These are phyloP conservation scores for Microplitis demolitor DNA, from an alignment of 1,140 invertebrate species.

Conservation along the genomic window DNA sequence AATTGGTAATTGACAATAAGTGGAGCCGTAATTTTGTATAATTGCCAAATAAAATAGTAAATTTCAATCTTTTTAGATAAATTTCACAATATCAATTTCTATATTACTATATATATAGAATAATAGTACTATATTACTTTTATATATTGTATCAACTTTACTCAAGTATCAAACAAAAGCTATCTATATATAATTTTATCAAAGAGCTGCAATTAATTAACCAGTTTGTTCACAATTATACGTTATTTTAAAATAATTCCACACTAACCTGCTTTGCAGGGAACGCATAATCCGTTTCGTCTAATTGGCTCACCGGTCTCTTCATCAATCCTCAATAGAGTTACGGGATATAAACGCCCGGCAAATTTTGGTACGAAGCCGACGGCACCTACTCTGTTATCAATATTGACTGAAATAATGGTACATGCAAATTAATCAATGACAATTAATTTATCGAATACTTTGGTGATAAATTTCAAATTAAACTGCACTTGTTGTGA, in stretches of 20 bases:
- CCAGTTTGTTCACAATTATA: no score
- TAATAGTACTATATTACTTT: no score
- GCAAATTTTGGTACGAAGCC: conserved; percentile 85
- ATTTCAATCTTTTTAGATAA: no score
- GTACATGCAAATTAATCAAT: no score
- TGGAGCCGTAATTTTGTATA: no score
- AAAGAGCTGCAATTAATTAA: not conserved
- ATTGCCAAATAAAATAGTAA: no score
- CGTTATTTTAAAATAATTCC: not conserved
- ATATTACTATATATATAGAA: no score
- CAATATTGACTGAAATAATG: conserved; percentile 82
- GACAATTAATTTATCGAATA: no score
- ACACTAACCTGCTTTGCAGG: conserved; percentile 70
- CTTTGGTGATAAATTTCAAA: no score
- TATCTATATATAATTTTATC: conserved; percentile 4
- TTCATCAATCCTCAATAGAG: conserved; percentile 81
- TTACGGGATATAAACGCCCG: conserved; percentile 70
- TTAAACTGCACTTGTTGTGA: no score
- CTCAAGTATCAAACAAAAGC: not conserved
- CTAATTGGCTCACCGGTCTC: conserved; percentile 79
- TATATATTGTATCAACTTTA: not conserved
- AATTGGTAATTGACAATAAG: no score
- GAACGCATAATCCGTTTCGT: conserved; percentile 79
- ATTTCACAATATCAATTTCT: no score
- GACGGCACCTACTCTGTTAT: conserved; percentile 86